Base-by-base conservation (phyloP, 2,113 vertebrate genomes). In the Leucopternis melanops region DNA sequence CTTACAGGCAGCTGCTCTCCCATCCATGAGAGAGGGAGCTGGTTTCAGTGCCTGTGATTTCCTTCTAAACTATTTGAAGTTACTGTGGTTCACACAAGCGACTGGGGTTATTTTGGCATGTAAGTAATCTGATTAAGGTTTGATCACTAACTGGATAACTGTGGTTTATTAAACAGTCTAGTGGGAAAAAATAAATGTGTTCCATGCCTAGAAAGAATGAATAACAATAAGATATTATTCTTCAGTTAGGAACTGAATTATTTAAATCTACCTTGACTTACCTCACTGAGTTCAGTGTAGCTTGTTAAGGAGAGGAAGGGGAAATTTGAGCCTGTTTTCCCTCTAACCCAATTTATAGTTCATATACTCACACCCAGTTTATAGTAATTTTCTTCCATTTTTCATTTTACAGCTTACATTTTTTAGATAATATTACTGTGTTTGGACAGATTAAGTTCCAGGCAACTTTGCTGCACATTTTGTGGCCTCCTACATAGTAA, bases 1-100 rank as follows among this genome's bases (percentile, higher is more conserved):
- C 70, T 81, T 75, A 26, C 66, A 95, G 85, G 87, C 94, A 97
- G 89, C 93, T 96, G 92, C 71, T 90, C 87, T 92, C 50, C 65
- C 57, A 55, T 75, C 81, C 89, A 75, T 8, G 13, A 80, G 34
- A 90, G 61, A 73, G 65, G 29, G 79, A 89, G 73, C 44, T 85
- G 62, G 10, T 89, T 94, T 82, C 77, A 81, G 59, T 87, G 94
- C 40, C 71, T 96, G 69, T 69, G 65, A 94, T 90, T 89, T 92
- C 75, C 69, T 73, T 69, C 67, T 77, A 78, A 94, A 87, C 83
- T 86, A 67, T 92, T 80, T 77, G 31, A 86, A 80, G 58, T 84
- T 92, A 77, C 61, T 80, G 42, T 59, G 62, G 38, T 90, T 95
- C 86, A 82, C 80, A 85, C 18, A 14, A 93, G 54, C 70, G 58